Evolutionary conservation across 2,113 vertebrate genomes (phyloP).

Genomic region (Dinomys branickii): DNA sequence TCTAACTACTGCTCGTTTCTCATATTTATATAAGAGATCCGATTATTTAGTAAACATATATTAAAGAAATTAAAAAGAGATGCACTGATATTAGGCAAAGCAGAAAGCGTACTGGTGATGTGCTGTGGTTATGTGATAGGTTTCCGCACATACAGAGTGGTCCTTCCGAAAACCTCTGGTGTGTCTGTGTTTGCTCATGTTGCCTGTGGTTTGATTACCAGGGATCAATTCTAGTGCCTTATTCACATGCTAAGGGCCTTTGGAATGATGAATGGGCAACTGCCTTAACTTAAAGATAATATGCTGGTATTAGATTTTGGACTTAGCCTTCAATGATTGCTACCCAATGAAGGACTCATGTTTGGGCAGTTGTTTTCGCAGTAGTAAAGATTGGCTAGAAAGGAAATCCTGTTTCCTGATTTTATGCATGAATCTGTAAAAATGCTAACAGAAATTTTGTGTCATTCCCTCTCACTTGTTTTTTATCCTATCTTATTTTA

Average conservation of each 20-base stretch:
- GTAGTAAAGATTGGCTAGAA: background rate
- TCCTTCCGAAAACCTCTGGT: background rate
- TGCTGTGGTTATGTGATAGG: background rate
- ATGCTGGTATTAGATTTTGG: background rate
- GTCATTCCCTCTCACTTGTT: background rate
- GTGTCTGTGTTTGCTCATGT: background rate
- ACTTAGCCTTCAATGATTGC: background rate
- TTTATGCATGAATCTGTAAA: background rate
- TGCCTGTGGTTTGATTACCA: background rate
- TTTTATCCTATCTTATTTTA: no score
- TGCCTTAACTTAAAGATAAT: background rate
- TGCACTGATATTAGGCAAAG: background rate
- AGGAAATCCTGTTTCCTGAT: background rate
- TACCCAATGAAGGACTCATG: background rate
- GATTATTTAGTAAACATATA: slow-evolving; percentile 8
- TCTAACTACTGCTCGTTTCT: background rate
- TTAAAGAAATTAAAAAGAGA: background rate
- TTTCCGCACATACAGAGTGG: background rate
- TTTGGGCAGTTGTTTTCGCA: background rate
- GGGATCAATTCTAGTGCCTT: background rate
- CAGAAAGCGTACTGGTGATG: background rate
- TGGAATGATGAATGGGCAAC: background rate
- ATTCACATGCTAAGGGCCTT: background rate
- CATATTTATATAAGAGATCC: background rate
- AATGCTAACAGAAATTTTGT: background rate